These are phyloP conservation scores for Trogon melanurus DNA, from an alignment of 2,113 vertebrate genomes.

Conservation along the genomic window DNA sequence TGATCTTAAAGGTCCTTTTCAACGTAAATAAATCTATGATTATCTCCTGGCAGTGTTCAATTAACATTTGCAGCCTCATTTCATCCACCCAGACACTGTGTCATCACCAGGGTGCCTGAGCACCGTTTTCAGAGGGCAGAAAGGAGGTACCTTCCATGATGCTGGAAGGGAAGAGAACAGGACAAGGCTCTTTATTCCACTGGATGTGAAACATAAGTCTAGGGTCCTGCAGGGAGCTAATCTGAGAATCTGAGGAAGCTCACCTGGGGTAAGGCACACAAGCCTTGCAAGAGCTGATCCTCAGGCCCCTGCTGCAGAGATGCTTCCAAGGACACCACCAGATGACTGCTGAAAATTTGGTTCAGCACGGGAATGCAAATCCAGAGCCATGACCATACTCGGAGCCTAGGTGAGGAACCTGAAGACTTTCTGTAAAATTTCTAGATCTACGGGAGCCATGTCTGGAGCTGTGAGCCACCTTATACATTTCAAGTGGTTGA, in stretches of 20 bases:
- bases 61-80: background rate
- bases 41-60: background rate
- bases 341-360: background rate
- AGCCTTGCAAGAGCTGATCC: background rate
- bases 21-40: no score
- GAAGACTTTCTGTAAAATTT: background rate
- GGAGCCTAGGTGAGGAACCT: background rate
- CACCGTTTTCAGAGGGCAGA: background rate
- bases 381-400: background rate
- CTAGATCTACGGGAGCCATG: background rate
- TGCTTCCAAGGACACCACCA: background rate
- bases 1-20: no score
- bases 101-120: background rate
- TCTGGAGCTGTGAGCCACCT: background rate
- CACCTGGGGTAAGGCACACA: background rate
- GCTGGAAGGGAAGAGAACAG: background rate
- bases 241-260: background rate
- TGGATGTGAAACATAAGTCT: background rate
- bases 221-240: background rate
- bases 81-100: no score
- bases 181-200: background rate
- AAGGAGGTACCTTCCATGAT: background rate
- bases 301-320: fast-evolving
- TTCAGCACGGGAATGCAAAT: background rate
- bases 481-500: background rate